phyloP scores from a whole-genome alignment of 37 sponge, comb jelly and placozoan species.

The Beroe forskalii region DNA sequence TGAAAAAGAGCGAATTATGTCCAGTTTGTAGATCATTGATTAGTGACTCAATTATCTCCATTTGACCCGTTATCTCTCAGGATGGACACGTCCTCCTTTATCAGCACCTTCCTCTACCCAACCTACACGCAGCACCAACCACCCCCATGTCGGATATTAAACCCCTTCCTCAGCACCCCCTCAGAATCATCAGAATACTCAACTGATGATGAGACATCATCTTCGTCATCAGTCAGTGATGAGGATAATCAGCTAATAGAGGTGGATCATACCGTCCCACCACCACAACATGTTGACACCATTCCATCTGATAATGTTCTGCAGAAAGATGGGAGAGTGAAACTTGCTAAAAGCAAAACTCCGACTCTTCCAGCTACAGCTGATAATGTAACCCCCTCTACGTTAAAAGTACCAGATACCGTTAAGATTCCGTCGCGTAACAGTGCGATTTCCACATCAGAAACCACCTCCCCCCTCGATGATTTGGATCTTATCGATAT shows the following conservation, averaged over 20 bases:
- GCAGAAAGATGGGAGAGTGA: not conserved
- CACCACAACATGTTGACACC: not conserved
- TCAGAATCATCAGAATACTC: too few species aligned
- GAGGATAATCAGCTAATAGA: not conserved
- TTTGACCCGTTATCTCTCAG: too few species aligned
- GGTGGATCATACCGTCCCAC: not conserved
- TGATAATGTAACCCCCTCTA: not conserved
- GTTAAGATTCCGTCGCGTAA: too few species aligned
- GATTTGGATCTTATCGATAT: constrained; percentile 1
- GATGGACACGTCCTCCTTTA: not conserved
- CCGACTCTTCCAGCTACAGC: not conserved
- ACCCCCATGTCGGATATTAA: too few species aligned
- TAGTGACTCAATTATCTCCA: too few species aligned
- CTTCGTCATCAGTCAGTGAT: not conserved
- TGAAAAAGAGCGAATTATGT: too few species aligned
- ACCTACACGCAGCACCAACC: not conserved
- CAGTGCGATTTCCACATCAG: not conserved
- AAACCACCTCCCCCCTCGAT: constrained; percentile 19
- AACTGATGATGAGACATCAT: not conserved
- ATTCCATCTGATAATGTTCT: not conserved
- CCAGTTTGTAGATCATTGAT: too few species aligned
- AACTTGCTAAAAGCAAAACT: not conserved
- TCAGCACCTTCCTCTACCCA: not conserved
- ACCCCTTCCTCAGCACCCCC: not conserved
- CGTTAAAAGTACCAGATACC: too few species aligned